Evolutionary conservation across 2,113 vertebrate species (phyloP).

Genomic region (Leucosticte australis): DNA sequence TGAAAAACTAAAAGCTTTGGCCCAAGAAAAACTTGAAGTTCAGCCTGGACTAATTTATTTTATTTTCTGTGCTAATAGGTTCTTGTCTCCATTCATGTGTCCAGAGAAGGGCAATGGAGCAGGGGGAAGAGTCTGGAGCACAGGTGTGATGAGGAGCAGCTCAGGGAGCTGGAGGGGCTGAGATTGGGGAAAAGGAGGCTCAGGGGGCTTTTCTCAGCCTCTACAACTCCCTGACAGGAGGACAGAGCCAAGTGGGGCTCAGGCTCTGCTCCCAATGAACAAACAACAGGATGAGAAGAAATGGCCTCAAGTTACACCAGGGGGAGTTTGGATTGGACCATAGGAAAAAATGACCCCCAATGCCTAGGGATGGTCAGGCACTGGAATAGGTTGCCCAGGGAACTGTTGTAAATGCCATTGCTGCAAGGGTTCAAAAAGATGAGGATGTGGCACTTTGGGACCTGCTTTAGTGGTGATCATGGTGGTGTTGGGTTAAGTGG

Average conservation of each 20-base stretch:
- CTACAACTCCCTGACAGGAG: background rate
- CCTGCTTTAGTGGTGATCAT: background rate
- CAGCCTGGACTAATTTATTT: background rate
- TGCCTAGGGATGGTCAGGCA: background rate
- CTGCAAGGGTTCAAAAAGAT: background rate
- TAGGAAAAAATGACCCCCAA: background rate
- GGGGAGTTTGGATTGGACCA: background rate
- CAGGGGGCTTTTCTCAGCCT: rapidly evolving
- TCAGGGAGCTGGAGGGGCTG: background rate
- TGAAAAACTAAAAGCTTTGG: background rate
- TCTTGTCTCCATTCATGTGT: background rate
- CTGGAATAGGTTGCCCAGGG: background rate
- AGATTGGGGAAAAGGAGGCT: background rate
- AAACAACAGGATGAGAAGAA: background rate
- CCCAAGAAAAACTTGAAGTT: background rate
- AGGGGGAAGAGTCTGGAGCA: background rate
- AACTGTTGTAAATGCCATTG: background rate
- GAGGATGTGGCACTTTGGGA: background rate
- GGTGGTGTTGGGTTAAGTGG: background rate
- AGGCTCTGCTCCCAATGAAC: background rate
- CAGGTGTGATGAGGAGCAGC: background rate
- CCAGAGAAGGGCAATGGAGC: background rate
- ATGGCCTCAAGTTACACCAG: background rate
- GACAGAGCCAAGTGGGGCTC: rapidly evolving
- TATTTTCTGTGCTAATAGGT: background rate